phyloP scores from a whole-genome alignment of 2,888 invertebrate genomes.

The Metacarcinus magister region DNA sequence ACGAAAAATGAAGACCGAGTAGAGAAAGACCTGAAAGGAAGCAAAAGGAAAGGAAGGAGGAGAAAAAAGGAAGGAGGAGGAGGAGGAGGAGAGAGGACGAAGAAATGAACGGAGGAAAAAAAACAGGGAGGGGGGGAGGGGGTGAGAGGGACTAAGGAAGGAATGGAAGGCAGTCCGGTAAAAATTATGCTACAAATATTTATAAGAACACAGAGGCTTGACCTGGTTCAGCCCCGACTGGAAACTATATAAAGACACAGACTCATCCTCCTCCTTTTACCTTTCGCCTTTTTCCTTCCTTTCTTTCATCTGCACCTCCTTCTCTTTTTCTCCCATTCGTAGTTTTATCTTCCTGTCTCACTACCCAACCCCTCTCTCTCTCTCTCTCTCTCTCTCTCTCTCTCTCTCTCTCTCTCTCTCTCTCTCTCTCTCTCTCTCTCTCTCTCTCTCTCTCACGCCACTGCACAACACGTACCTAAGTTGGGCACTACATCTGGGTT shows the following conservation, averaged over 20 bases:
- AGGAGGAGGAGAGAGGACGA: too few relatives aligned
- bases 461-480: background rate
- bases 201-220: background rate
- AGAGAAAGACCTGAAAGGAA: background rate
- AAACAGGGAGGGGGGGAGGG: background rate
- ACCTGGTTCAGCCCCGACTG: background rate
- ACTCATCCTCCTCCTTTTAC: background rate
- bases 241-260: background rate
- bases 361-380: background rate
- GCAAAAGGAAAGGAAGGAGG: background rate
- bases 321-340: background rate
- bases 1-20: background rate
- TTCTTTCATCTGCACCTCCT: background rate
- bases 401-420: background rate
- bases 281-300: background rate
- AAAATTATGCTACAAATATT: constrained; percentile 27
- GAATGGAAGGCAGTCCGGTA: background rate
- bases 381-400: background rate
- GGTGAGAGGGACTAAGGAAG: background rate
- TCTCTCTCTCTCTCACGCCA: background rate
- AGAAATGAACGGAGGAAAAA: too few relatives aligned
- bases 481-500: constrained; percentile 12
- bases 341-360: background rate
- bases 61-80: background rate
- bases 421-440: background rate